A percentile compares a stretch with the other conserved stretches of the same genome.
Evolutionary conservation across 2,113 vertebrate species (phyloP).

Genomic region (Phodopus roborovskii): DNA sequence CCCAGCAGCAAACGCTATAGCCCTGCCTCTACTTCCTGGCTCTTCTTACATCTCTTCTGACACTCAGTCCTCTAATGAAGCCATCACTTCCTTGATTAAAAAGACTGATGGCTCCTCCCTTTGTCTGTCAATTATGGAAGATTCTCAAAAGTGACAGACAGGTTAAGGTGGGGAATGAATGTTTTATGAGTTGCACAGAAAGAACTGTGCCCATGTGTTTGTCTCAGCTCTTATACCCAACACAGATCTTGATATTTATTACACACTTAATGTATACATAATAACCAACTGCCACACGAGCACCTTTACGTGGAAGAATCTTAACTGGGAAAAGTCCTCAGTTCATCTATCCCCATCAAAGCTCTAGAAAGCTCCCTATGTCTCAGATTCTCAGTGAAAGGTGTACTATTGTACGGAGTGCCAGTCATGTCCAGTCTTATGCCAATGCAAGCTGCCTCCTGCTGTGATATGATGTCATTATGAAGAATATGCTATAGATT

Average conservation of each 20-base stretch:
- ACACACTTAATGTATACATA: not conserved
- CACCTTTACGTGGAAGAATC: not conserved
- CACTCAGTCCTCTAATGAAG: not conserved
- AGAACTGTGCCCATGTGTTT: not conserved
- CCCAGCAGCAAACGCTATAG: not conserved
- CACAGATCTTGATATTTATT: not conserved
- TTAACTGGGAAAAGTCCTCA: not conserved
- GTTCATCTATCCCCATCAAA: not conserved
- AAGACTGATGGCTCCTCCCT: not conserved
- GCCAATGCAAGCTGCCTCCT: not conserved
- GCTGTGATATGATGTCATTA: not conserved
- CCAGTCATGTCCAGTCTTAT: not conserved
- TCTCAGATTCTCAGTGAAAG: not conserved
- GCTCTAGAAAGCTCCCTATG: not conserved
- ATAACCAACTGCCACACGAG: not conserved
- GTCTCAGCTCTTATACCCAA: not conserved
- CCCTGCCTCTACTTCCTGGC: not conserved
- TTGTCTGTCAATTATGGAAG: not conserved
- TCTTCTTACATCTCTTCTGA: not conserved
- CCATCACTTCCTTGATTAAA: not conserved
- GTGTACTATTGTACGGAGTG: too few species aligned
- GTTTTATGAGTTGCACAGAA: not conserved
- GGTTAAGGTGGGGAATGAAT: not conserved
- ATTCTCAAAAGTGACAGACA: not conserved
- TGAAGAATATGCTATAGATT: not conserved